A percentile compares a stretch with the other conserved stretches of the same genome.
phyloP scores from a whole-genome alignment of 2,113 vertebrate species.

The Dinomys branickii region DNA sequence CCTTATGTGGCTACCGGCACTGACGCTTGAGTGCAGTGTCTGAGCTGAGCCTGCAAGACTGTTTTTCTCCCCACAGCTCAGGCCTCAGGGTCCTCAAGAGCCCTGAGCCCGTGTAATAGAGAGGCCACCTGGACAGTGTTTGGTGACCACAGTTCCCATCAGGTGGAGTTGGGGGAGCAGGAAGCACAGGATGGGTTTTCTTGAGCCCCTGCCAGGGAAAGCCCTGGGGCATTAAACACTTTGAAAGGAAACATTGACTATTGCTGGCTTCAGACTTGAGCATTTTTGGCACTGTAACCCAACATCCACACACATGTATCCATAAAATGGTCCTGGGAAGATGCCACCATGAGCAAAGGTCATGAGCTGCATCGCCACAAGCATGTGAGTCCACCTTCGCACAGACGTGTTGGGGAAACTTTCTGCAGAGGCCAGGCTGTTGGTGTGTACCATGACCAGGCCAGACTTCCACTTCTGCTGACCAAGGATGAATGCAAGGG shows the following conservation, averaged over 20 bases:
- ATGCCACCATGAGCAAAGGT: not conserved
- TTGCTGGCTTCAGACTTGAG: not conserved
- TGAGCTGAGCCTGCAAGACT: rapidly evolving
- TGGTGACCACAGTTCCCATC: too few relatives aligned
- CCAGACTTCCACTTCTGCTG: not conserved
- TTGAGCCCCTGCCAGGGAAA: not conserved
- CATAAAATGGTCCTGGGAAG: not conserved
- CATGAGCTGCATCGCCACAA: rapidly evolving
- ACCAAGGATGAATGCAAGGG: not conserved
- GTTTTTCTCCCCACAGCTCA: too few relatives aligned
- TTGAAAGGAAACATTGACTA: rapidly evolving
- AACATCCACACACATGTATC: rapidly evolving
- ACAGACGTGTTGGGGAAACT: not conserved
- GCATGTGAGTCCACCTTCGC: not conserved
- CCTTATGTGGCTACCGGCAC: not conserved
- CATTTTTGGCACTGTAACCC: not conserved
- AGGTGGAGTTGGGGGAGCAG: rapidly evolving
- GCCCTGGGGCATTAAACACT: not conserved
- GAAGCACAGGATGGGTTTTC: not conserved
- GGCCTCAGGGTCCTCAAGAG: not conserved
- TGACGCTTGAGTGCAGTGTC: rapidly evolving
- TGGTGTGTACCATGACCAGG: not conserved
- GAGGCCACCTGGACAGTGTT: not conserved
- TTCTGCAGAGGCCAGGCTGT: not conserved
- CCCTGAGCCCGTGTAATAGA: not conserved